Percentiles rank a stretch among this genome's conserved stretches.
phyloP scores from a whole-genome alignment of 2,113 vertebrate species.

The Danio rerio region GRCz12tu NC_133182.1:53081501-53082000 shows the following conservation, averaged over 20 bases:
- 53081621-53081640: slow-evolving; percentile 33
- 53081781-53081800: slow-evolving; percentile 27
- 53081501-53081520: slow-evolving; percentile 16
- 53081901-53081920: neutral
- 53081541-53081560: slow-evolving; percentile 3
- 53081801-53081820: slow-evolving; percentile 1
- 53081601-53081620: slow-evolving; percentile 48
- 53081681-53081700: slow-evolving; percentile 55
- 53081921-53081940: neutral
- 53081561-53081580: slow-evolving; percentile 27
- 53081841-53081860: neutral
- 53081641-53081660: slow-evolving; percentile 26
- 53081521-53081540: slow-evolving; percentile 47
- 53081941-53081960: no score
- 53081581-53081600: slow-evolving; percentile 34
- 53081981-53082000: no score
- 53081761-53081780: slow-evolving; percentile 35
- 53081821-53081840: neutral
- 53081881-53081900: neutral
- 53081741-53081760: slow-evolving; percentile 41
- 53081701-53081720: slow-evolving; percentile 60
- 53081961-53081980: no score
- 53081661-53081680: slow-evolving; percentile 48
- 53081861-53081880: neutral
- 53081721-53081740: slow-evolving; percentile 39